Conservation (phyloP, 2,797 vertebrate species). For the Falco novaeseelandiae region DNA sequence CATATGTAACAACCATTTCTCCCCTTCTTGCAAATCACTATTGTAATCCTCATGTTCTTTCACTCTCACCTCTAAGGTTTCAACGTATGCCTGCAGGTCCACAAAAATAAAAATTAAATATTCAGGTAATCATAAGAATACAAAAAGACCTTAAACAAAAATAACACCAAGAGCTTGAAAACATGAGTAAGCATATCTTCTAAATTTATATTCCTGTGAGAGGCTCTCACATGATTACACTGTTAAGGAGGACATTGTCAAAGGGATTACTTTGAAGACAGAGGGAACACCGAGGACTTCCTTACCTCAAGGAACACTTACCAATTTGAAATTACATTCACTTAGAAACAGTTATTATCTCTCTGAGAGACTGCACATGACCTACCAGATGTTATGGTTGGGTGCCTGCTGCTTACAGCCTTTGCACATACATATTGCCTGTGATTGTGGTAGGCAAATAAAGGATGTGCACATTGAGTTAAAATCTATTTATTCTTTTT, state of each 20-base stretch:
- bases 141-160: rapidly evolving
- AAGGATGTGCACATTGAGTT: neutral
- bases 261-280: neutral
- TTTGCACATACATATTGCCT: neutral
- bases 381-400: neutral
- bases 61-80: constrained; percentile 85
- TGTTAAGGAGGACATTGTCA: neutral
- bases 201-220: neutral
- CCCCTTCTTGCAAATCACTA: constrained; percentile 92
- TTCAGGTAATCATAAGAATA: neutral
- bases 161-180: neutral
- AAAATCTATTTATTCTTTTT: neutral
- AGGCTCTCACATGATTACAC: neutral
- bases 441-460: neutral
- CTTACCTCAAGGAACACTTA: neutral
- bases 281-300: neutral
- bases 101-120: neutral
- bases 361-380: neutral
- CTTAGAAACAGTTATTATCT: neutral
- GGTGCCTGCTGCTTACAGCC: neutral
- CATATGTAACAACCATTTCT: constrained; percentile 97
- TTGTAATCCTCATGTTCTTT: constrained; percentile 94
- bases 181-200: neutral
- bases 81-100: constrained; percentile 79
- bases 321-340: neutral